Conservation (phyloP, 2,797 vertebrate genomes). For the Emydoidea blandingii region DNA sequence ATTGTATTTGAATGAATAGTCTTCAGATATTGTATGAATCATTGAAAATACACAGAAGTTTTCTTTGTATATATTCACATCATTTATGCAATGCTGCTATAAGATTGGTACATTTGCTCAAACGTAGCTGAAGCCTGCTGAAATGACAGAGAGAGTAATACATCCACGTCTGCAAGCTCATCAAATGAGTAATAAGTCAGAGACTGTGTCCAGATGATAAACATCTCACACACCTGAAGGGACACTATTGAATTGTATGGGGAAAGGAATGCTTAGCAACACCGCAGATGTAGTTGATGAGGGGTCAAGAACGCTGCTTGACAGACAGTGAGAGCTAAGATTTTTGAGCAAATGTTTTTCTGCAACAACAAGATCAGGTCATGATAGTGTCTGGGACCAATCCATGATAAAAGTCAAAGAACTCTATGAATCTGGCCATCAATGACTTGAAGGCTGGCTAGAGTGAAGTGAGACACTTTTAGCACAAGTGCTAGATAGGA, state of each 20-base stretch:
- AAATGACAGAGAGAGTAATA: not conserved
- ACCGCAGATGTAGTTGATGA: not conserved
- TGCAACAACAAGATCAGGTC: not conserved
- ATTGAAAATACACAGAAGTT: not conserved
- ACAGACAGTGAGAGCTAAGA: not conserved
- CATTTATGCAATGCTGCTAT: constrained; percentile 4
- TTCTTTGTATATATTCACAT: not conserved
- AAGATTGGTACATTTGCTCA: not conserved
- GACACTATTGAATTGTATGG: not conserved
- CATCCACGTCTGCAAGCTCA: rapidly evolving
- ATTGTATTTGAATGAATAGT: constrained; percentile 43
- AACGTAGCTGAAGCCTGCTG: not conserved
- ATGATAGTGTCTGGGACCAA: rapidly evolving
- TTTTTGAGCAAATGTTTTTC: not conserved
- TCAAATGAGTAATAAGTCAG: not conserved
- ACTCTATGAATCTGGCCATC: not conserved
- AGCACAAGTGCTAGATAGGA: not conserved
- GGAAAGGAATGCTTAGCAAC: not conserved
- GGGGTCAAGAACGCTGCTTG: not conserved
- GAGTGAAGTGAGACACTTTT: not conserved
- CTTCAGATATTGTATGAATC: not conserved
- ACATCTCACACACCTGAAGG: not conserved
- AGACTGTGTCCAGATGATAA: not conserved
- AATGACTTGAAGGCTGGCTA: not conserved
- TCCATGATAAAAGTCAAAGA: not conserved